These are phyloP conservation scores for Laterallus jamaicensis DNA, from an alignment of 2,113 vertebrate genomes.

Conservation along the genomic window DNA sequence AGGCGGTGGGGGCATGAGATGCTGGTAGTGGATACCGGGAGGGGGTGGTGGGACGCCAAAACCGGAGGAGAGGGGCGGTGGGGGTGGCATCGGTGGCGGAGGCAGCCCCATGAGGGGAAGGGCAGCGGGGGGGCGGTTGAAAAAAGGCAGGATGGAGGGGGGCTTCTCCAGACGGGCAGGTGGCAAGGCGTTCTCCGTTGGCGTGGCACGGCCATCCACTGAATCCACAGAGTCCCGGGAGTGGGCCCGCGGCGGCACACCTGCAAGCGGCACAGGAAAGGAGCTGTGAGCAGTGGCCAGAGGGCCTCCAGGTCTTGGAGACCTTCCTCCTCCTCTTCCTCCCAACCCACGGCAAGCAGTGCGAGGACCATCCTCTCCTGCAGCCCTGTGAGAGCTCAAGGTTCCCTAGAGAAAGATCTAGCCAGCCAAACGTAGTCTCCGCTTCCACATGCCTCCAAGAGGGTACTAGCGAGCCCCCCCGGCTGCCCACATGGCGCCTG, in stretches of 20 bases:
- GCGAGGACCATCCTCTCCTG: not conserved
- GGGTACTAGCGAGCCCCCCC: not conserved
- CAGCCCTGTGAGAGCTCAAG: not conserved
- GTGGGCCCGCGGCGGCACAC: slow-evolving; percentile 82
- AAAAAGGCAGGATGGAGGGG: slow-evolving; percentile 75
- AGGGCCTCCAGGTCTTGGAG: not conserved
- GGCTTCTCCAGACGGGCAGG: slow-evolving; percentile 76
- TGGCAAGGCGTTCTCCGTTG: slow-evolving; percentile 72
- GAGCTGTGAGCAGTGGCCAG: accelerated
- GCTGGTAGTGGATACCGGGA: slow-evolving; percentile 77
- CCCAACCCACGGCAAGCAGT: not conserved
- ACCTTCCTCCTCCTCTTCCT: not conserved
- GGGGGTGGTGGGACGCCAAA: slow-evolving; percentile 75
- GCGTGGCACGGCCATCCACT: slow-evolving; percentile 72
- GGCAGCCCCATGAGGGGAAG: slow-evolving; percentile 76
- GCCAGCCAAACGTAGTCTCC: not conserved
- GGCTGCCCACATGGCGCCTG: accelerated
- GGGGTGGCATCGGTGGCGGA: slow-evolving; percentile 67
- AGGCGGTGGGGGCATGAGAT: slow-evolving; percentile 78
- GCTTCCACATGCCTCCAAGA: not conserved
- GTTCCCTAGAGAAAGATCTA: not conserved
- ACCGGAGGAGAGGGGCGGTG: slow-evolving; percentile 67
- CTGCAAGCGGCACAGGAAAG: slow-evolving; percentile 59
- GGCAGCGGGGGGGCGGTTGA: slow-evolving; percentile 73
- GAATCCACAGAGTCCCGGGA: slow-evolving; percentile 77